Conservation (phyloP, 2,888 invertebrate genomes). For the Caenorhabditis japonica region DNA sequence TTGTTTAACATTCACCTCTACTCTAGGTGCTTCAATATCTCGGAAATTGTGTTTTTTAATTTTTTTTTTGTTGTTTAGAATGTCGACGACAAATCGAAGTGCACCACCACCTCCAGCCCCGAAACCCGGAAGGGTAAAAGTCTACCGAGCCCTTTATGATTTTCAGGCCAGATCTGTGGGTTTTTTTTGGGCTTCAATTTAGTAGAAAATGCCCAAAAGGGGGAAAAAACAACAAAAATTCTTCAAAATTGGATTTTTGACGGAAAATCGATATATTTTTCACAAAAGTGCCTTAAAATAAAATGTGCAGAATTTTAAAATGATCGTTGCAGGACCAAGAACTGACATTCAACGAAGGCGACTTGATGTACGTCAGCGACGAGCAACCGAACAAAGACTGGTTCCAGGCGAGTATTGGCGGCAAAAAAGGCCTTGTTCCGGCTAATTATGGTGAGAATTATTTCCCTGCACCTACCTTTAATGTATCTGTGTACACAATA, state of each 20-base stretch:
- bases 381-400: constrained; percentile 67
- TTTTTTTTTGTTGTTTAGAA: background rate
- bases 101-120: constrained; percentile 68
- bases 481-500: too few relatives aligned
- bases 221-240: too few relatives aligned
- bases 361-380: constrained; percentile 78
- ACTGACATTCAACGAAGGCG: constrained; percentile 83
- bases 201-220: background rate
- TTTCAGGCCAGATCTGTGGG: constrained; percentile 66
- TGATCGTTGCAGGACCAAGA: constrained; percentile 79
- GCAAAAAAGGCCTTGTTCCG: constrained; percentile 66
- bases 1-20: constrained; percentile 1
- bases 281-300: too few relatives aligned
- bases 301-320: too few relatives aligned
- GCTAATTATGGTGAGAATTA: constrained; percentile 61
- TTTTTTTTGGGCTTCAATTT: constrained; percentile 2
- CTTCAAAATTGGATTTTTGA: too few relatives aligned
- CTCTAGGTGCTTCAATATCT: background rate
- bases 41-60: background rate
- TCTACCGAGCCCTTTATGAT: constrained; percentile 68
- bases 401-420: constrained; percentile 65
- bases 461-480: too few relatives aligned
- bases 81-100: constrained; percentile 22
- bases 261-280: too few relatives aligned
- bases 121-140: constrained; percentile 74